Evolutionary conservation across 2,888 invertebrate genomes (phyloP), one percentile per base, ranked within the genome.

Genomic region (Acanthopleura granulata): DNA sequence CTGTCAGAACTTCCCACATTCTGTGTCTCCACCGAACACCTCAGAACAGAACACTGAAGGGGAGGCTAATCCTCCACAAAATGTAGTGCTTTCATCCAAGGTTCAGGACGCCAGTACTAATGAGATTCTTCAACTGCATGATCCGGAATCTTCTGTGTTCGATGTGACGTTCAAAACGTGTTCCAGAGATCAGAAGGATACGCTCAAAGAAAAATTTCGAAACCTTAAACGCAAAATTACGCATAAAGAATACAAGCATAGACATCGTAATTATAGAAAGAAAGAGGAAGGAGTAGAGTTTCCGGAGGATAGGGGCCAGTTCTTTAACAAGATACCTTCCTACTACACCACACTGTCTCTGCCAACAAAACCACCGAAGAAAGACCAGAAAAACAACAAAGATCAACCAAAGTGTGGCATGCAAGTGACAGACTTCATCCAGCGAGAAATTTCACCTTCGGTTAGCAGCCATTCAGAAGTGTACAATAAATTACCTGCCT

Each of bases 321-420:
- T 80, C 62, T 87, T 85, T 79, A 87, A 88, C 78, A 88, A 88
- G 77, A 77, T 89, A 72, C 89, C 89, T 9, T 81, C 84, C 11
- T 89, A 88, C 74, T 87, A 80, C 76, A 88, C 88, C 15, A 85
- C 85, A 22, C 79, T 88, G 29, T 84, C 88, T 6, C 81, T 83
- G 49, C 84, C 87, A 14, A 76, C 75, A 16, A 84, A 86, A 76
- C 82, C 82, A 27, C 78, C 78, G 0, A 82, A 76, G 76, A 82
- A 82, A 72, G 78, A 81, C 69, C 78, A 78, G 72, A 77, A 50
- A 29, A 66, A 49, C 22, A 72, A 66, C 22, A 72, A 75, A 16
- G 75, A n/a, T 71, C 77, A 74, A 75, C 40, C 27, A n/a, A 29
- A n/a, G 50, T 16, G 30, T 22, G n/a, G 61, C 18, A 25, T 51